phyloP scores from a whole-genome alignment of 2,888 invertebrate species.

The Bellardia pandia region DNA sequence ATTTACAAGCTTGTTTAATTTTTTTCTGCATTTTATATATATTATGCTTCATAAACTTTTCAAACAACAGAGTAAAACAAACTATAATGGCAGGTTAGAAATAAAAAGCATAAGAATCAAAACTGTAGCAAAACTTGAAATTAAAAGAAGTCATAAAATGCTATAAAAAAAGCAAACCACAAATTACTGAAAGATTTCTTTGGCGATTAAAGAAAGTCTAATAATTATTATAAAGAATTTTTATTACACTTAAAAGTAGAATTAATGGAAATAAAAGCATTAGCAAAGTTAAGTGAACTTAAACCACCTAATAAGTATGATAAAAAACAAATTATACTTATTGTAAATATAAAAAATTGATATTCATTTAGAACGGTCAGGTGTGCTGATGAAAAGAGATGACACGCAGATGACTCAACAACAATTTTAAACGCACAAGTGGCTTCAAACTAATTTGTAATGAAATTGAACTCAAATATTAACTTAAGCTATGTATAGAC shows the following conservation, averaged over 20 bases:
- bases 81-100: background rate
- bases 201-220: conserved; percentile 25
- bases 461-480: too few relatives aligned
- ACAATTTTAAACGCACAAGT: too few relatives aligned
- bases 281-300: conserved; percentile 27
- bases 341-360: background rate
- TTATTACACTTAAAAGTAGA: conserved; percentile 35
- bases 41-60: background rate
- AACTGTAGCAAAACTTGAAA: background rate
- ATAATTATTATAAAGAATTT: conserved; percentile 45
- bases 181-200: conserved; percentile 34
- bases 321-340: background rate
- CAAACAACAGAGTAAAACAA: background rate
- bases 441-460: too few relatives aligned
- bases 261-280: conserved; percentile 16
- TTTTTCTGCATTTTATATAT: background rate
- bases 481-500: too few relatives aligned
- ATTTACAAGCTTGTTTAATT: conserved; percentile 20
- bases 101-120: background rate
- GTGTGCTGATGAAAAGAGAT: too few relatives aligned
- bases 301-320: background rate
- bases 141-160: conserved; percentile 47
- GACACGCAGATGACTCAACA: too few relatives aligned
- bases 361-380: background rate
- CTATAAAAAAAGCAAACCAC: conserved; percentile 1